phyloP scores from a whole-genome alignment of 2,113 vertebrate genomes.

The Hippocampus zosterae region DNA sequence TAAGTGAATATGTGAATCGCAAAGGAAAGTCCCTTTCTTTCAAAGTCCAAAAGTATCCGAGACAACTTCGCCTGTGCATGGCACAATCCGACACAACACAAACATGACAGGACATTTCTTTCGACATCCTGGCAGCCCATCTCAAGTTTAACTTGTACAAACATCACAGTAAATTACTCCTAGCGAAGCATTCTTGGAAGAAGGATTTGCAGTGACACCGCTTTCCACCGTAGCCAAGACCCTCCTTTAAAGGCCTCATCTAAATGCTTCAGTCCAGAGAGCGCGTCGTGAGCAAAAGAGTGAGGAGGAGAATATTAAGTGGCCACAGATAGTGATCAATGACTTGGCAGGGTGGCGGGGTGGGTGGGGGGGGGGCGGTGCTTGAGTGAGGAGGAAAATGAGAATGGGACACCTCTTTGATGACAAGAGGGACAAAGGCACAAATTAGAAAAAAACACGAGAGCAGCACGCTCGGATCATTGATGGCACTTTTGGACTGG shows the following conservation, averaged over 20 bases:
- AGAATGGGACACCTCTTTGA: constrained; percentile 36
- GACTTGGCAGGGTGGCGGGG: constrained; percentile 22
- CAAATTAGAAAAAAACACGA: constrained; percentile 43
- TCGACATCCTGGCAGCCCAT: background rate
- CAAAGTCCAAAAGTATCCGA: constrained; percentile 8
- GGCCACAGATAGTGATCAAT: constrained; percentile 59
- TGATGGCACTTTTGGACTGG: constrained; percentile 57
- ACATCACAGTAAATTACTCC: background rate
- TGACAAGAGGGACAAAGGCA: constrained; percentile 28
- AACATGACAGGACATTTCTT: constrained; percentile 12
- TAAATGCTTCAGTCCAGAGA: constrained; percentile 9
- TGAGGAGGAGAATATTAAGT: constrained; percentile 57
- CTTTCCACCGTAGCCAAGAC: background rate
- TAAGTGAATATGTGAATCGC: background rate
- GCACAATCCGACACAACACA: background rate
- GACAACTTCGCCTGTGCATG: background rate
- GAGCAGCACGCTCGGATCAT: constrained; percentile 26
- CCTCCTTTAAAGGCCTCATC: background rate
- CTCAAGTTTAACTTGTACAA: background rate
- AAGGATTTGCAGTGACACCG: constrained; percentile 5
- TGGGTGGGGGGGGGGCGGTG: background rate
- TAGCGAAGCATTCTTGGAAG: background rate
- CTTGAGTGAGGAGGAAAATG: constrained; percentile 17
- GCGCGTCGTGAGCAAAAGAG: constrained; percentile 23
- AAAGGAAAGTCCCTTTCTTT: background rate